These are phyloP conservation scores for Lithophane ornitopus DNA, from an alignment of 2,888 invertebrate genomes.

Conservation along the genomic window DNA sequence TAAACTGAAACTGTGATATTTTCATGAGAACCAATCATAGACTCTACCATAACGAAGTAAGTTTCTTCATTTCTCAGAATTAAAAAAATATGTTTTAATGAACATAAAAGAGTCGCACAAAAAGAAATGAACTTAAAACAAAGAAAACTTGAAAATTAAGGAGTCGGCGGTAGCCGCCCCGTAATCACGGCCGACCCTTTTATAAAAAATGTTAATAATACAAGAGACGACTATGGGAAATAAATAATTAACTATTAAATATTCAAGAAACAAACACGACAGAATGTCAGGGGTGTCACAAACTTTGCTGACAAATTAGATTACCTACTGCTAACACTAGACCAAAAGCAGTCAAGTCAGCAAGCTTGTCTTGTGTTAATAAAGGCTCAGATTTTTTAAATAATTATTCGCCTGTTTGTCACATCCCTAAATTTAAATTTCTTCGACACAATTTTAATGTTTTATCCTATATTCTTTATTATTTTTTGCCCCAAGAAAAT, in stretches of 20 bases:
- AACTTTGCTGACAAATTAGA: neutral
- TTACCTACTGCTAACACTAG: neutral
- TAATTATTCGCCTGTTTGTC: neutral
- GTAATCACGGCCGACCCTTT: conserved; percentile 38
- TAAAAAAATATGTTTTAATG: neutral
- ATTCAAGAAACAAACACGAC: conserved; percentile 2
- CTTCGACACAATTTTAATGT: neutral
- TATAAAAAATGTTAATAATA: conserved; percentile 21
- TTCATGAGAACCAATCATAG: neutral
- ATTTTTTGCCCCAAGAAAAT: neutral
- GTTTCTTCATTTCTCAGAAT: neutral
- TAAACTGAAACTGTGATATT: neutral
- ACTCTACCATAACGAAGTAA: neutral
- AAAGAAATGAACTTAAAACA: conserved; percentile 29
- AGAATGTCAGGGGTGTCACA: neutral
- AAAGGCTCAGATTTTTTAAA: too few species aligned
- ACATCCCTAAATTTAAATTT: neutral
- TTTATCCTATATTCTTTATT: neutral
- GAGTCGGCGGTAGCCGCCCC: conserved; percentile 1
- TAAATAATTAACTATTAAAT: conserved; percentile 22
- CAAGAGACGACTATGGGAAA: neutral
- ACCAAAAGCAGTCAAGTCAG: neutral
- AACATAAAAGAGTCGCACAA: conserved; percentile 5
- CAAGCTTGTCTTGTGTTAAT: neutral
- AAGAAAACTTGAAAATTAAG: conserved; percentile 37